Evolutionary conservation across 2,113 vertebrate species (phyloP), one percentile per base, ranked within the genome.

Genomic region (Brachyhypopomus occidentalis): DNA sequence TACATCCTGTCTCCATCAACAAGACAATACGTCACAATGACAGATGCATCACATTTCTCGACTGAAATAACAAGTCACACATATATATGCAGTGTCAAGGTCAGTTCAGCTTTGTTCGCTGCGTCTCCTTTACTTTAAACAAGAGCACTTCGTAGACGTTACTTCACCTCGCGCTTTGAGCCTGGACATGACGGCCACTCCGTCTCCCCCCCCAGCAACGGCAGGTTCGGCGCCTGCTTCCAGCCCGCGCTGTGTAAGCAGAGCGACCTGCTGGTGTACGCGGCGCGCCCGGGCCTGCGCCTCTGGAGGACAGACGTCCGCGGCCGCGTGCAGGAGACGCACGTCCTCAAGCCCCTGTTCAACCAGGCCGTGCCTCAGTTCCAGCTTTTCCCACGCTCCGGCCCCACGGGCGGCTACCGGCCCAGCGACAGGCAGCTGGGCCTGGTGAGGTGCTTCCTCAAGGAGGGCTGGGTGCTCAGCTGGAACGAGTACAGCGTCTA

Each of bases 401-500:
- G 91, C 16, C 84, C 92, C 5, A 80, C 85, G 0, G 94, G 93
- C 6, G 90, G 91, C 0, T 96, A 92, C 78, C 84, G 90, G 79
- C 91, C 91, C 4, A 84, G 92, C 1, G 97, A 98, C 76, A 92
- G 93, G 58, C 96, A 98, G 86, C 91, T 99, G 8, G 97, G 98
- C 8, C 90, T 97, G 20, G 87, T 99, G 45, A 94, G 92, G 0
- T 98, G 96, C 64, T 98, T 98, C 88, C 93, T 94, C 38, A 92
- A 84, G 81, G 95, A 98, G 12, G 96, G 96, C 79, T 98, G 97
- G 97, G 93, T 99, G 75, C 86, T 99, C 82, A 98, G 95, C 87
- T 99, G 98, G 98, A 98, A 98, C 0, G 97, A 99, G 79, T 97
- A 98, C 84, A 97, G 97, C 72, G 89, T 99, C 84, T 98, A 97